Conservation (phyloP, 2,888 invertebrate species). For the Terebella lapidaria region DNA sequence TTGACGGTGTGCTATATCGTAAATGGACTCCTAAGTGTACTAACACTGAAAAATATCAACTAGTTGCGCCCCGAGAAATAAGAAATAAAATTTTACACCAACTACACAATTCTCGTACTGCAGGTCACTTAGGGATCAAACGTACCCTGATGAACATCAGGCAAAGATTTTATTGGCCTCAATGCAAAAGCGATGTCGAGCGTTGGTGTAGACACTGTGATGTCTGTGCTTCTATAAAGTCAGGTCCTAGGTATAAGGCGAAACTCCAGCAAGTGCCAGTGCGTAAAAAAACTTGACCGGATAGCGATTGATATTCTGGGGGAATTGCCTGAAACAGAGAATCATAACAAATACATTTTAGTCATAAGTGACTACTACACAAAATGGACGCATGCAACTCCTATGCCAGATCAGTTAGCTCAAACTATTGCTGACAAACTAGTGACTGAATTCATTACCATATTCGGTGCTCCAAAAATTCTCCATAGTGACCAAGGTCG, state of each 20-base stretch:
- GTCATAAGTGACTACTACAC: constrained; percentile 26
- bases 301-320: constrained; percentile 27
- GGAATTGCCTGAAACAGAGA: constrained; percentile 19
- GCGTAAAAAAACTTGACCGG: constrained; percentile 10
- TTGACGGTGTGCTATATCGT: neutral
- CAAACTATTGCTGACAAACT: constrained; percentile 23
- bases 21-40: neutral
- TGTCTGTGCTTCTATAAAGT: neutral
- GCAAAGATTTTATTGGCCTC: constrained; percentile 4
- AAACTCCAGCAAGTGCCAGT: neutral
- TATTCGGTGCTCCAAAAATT: constrained; percentile 17
- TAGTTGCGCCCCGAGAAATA: neutral
- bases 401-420: constrained; percentile 17
- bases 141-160: neutral
- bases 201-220: constrained; percentile 1
- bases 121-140: constrained; percentile 7
- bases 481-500: constrained; percentile 27
- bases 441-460: constrained; percentile 21
- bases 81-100: neutral
- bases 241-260: constrained; percentile 1
- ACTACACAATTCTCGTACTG: neutral
- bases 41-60: neutral
- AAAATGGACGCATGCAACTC: constrained; percentile 19
- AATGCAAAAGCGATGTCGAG: neutral
- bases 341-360: constrained; percentile 24